A percentile compares a stretch with the other conserved stretches of the same genome.
Conservation (phyloP, 2,888 invertebrate genomes). For the Nesidiocoris tenuis region DNA sequence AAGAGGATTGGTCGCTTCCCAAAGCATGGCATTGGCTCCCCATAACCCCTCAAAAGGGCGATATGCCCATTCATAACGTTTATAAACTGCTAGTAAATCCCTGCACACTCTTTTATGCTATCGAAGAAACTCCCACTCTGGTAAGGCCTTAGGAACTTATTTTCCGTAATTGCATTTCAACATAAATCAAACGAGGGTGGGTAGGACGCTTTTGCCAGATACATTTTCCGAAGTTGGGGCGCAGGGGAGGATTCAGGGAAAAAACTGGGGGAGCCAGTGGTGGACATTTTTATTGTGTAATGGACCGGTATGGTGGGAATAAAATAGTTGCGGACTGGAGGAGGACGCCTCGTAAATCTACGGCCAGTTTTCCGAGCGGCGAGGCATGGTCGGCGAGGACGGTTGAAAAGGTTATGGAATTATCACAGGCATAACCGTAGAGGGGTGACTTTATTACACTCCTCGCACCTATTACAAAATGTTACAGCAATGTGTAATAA, state of each 20-base stretch:
- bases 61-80: constrained; percentile 21
- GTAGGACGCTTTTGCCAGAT: constrained; percentile 1
- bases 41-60: too few relatives aligned
- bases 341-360: neutral
- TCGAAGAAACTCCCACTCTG: constrained; percentile 9
- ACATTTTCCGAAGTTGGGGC: constrained; percentile 7
- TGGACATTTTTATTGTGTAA: constrained; percentile 24
- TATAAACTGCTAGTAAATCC: constrained; percentile 30
- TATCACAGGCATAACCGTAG: neutral
- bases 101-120: constrained; percentile 22
- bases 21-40: too few relatives aligned
- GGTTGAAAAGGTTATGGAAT: neutral
- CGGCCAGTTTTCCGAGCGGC: neutral
- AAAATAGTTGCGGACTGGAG: neutral
- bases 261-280: neutral
- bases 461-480: too few relatives aligned
- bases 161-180: constrained; percentile 29
- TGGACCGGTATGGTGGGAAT: neutral
- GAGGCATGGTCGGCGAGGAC: neutral
- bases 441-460: too few relatives aligned
- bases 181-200: constrained; percentile 16
- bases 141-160: constrained; percentile 24
- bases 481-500: too few relatives aligned
- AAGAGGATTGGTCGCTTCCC: too few relatives aligned
- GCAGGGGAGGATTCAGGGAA: neutral